phyloP scores from a whole-genome alignment of 2,888 invertebrate genomes.

The Rhimphoctona megacephalus region DNA sequence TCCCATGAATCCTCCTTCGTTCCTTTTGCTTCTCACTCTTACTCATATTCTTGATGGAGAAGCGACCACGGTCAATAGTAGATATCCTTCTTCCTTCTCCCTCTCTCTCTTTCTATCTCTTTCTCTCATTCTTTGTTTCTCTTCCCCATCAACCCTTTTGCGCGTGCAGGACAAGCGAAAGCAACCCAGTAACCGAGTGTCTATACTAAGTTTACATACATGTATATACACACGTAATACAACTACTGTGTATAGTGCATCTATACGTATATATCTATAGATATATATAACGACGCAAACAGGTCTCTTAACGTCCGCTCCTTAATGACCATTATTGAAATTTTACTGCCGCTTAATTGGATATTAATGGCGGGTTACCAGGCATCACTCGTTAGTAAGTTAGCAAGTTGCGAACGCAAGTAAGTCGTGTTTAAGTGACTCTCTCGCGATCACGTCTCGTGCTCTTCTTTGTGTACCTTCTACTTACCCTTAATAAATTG shows the following conservation, averaged over 20 bases:
- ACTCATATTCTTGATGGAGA: conserved; percentile 24
- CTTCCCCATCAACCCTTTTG: conserved; percentile 56
- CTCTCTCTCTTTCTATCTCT: conserved; percentile 39
- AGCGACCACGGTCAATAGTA: conserved; percentile 32
- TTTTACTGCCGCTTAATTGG: conserved; percentile 84
- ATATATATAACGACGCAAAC: conserved; percentile 67
- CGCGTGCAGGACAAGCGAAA: conserved; percentile 54
- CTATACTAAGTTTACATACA: conserved; percentile 6
- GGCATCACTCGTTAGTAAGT: conserved; percentile 78
- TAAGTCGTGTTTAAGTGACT: conserved; percentile 67
- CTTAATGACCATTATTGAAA: conserved; percentile 85
- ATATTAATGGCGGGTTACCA: conserved; percentile 82
- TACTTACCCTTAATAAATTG: conserved; percentile 22
- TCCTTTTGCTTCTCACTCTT: conserved; percentile 31
- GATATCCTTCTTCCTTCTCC: conserved; percentile 12
- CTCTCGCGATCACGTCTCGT: conserved; percentile 53
- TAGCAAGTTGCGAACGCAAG: conserved; percentile 71
- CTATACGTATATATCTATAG: not conserved
- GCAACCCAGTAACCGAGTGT: conserved; percentile 31
- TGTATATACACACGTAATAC: conserved; percentile 21
- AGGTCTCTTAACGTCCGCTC: conserved; percentile 82
- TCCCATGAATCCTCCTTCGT: conserved; percentile 59
- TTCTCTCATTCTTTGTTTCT: conserved; percentile 24
- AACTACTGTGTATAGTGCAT: conserved; percentile 48
- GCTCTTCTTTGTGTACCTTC: conserved; percentile 10